Base-by-base conservation (phyloP, 1,140 invertebrate species). In the Aphaenogaster ashmeadi region DNA sequence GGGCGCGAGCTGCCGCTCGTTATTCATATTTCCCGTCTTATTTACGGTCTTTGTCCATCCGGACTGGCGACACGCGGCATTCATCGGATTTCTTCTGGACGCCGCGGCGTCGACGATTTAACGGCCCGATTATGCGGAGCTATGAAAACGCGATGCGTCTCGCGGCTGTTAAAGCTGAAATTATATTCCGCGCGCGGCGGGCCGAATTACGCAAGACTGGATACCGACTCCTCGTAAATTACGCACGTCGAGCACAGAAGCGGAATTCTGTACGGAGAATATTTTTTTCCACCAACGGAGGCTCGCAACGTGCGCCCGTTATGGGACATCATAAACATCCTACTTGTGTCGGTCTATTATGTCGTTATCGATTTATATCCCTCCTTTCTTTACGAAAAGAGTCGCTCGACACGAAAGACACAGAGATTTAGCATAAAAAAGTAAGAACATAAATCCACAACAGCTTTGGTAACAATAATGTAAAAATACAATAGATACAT, bases 121-220 rank as follows among this genome's bases (percentile, higher is more conserved):
- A 90, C 54, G 79, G 75, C 52, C 58, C 86, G 78, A 87, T 90
- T 88, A 90, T 80, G 56, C 71, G 36, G 47, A 72, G 66, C 88
- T 47, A 87, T 74, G 72, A 87, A 79, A 66, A 77, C 33, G 52
- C 41, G 13, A 79, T 74, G 86, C 66, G 58, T 83, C 52, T 50
- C 67, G 83, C 75, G 69, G n/a, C 47, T 67, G 71, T 90, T 88
- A 90, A 90, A 86, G 74, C 67, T 90, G 75, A 89, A 80, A 89
- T 89, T 87, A 89, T 67, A 54, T 60, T 38, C 75, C 60, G 47
- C 69, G 50, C 62, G 50, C 62, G 66, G 36, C 66, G 64, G 78
- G 54, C 66, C 60, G 67, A 88, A 90, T 90, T 88, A 88, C 74
- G 79, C 79, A 79, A 89, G 52, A 58, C 56, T 54, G 58, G 56